Evolutionary conservation across 2,113 vertebrate species (phyloP).

Genomic region (Chroicocephalus ridibundus): DNA sequence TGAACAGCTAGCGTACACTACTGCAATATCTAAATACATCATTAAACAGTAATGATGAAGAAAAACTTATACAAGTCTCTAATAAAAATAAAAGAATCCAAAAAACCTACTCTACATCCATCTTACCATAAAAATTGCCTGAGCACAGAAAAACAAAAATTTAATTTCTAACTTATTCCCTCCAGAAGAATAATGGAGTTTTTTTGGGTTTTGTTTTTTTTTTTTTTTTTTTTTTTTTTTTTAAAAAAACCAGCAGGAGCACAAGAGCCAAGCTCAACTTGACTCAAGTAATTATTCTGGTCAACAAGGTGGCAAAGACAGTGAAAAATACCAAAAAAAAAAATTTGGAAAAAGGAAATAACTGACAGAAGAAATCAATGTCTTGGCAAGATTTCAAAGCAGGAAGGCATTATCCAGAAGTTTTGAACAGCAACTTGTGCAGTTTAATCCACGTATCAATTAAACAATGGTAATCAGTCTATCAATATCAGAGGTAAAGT

Average conservation of each 20-base stretch:
- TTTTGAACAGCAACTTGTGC: neutral
- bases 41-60: fast-evolving
- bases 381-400: neutral
- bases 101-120: neutral
- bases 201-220: too few species aligned
- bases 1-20: neutral
- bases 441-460: neutral
- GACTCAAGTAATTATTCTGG: neutral
- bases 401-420: neutral
- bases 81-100: neutral
- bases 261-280: neutral
- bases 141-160: neutral
- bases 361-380: neutral
- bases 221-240: neutral
- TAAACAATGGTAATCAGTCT: neutral
- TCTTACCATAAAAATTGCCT: neutral
- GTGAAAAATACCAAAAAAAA: neutral
- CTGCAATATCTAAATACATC: neutral
- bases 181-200: neutral
- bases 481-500: neutral
- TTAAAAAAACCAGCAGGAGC: neutral
- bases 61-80: neutral
- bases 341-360: neutral
- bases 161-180: neutral
- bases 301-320: neutral